Percentiles rank a stretch among this genome's conserved stretches.
Conservation (phyloP, 2,888 invertebrate species). For the Tenthredo distinguenda region DNA sequence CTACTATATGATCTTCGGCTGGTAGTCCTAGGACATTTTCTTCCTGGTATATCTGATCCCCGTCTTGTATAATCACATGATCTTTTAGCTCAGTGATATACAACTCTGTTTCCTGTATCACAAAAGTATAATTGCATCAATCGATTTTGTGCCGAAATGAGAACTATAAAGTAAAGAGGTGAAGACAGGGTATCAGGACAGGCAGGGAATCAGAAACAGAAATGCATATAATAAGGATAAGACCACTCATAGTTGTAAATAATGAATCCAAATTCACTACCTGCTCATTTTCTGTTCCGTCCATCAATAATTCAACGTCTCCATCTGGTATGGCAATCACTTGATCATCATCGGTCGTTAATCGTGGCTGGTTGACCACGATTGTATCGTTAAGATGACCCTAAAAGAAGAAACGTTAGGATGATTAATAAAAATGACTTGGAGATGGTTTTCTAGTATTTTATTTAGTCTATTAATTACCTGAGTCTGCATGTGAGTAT, state of each 20-base stretch:
- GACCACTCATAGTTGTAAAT: not conserved
- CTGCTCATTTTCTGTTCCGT: slow-evolving; percentile 68
- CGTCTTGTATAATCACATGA: slow-evolving; percentile 79
- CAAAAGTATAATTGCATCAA: slow-evolving; percentile 63
- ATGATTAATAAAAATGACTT: not conserved
- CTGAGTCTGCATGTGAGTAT: slow-evolving; percentile 87
- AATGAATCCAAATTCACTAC: slow-evolving; percentile 56
- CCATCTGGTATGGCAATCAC: slow-evolving; percentile 75
- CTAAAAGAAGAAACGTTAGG: slow-evolving; percentile 68
- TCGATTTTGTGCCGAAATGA: not conserved
- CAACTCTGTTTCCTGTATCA: slow-evolving; percentile 75
- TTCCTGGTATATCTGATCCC: slow-evolving; percentile 73
- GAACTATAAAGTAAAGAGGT: too few relatives aligned
- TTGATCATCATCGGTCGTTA: slow-evolving; percentile 82
- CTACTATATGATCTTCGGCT: slow-evolving; percentile 62
- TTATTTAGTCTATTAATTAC: slow-evolving; percentile 69
- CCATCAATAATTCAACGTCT: slow-evolving; percentile 75
- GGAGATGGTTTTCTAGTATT: not conserved
- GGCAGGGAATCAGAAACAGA: too few relatives aligned
- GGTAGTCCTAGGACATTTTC: slow-evolving; percentile 70
- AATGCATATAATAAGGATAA: not conserved
- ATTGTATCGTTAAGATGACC: slow-evolving; percentile 90
- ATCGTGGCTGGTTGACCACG: slow-evolving; percentile 89
- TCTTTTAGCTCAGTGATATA: slow-evolving; percentile 80
- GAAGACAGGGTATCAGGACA: too few relatives aligned